Conservation (phyloP, 2,797 vertebrate species). For the Gila robusta region DNA sequence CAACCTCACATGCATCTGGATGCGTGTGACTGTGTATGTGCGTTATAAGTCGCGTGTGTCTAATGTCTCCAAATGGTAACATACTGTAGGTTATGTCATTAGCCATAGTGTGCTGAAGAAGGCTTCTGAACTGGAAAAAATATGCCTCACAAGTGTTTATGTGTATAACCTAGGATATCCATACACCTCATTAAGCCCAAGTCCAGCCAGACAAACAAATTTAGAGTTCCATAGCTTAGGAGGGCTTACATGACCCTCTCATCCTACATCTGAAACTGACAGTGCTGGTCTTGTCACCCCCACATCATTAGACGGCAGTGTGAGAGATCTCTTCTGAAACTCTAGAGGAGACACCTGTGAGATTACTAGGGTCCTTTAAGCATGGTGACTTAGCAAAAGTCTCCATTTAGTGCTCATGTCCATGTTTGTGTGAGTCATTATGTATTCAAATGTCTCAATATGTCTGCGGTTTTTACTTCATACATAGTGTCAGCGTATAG, state of each 20-base stretch:
- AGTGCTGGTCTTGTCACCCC: conserved; percentile 75
- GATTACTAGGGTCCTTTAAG: conserved; percentile 15
- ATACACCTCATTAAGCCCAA: conserved; percentile 78
- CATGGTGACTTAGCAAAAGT: conserved; percentile 3
- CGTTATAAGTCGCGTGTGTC: conserved; percentile 37
- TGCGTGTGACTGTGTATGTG: conserved; percentile 57
- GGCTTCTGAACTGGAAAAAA: conserved; percentile 45
- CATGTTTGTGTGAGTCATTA: conserved; percentile 27
- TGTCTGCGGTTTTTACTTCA: conserved; percentile 73
- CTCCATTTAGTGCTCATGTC: conserved; percentile 16
- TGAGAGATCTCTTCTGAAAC: conserved; percentile 60
- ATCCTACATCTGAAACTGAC: conserved; percentile 74
- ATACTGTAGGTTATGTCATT: conserved; percentile 15
- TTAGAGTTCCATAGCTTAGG: conserved; percentile 74
- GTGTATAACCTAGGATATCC: conserved; percentile 46
- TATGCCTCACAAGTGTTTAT: conserved; percentile 45
- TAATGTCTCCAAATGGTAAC: conserved; percentile 27
- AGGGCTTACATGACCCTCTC: conserved; percentile 67
- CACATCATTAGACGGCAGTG: conserved; percentile 73
- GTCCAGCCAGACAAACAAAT: conserved; percentile 74
- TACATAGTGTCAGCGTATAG: conserved; percentile 72
- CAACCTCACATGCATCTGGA: conserved; percentile 46
- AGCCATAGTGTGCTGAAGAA: conserved; percentile 54
- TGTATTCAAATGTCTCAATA: conserved; percentile 26
- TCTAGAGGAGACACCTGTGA: conserved; percentile 16